phyloP scores from a whole-genome alignment of 2,888 invertebrate genomes.

The Gymnoscelis rufifasciata region DNA sequence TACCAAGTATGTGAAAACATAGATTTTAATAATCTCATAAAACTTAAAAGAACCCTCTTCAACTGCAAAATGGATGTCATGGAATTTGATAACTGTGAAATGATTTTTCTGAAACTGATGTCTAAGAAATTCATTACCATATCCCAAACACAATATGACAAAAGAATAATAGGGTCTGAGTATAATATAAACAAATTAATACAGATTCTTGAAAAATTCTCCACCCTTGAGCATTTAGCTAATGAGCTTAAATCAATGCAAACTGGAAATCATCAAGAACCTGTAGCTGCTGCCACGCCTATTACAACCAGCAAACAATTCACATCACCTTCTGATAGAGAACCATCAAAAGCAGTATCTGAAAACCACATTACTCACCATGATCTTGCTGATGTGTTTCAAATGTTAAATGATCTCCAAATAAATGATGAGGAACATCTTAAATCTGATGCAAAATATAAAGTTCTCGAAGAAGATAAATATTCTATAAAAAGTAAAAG shows the following conservation, averaged over 20 bases:
- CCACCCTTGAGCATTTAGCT: slow-evolving; percentile 43
- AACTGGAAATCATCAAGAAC: slow-evolving; percentile 35
- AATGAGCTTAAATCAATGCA: slow-evolving; percentile 45
- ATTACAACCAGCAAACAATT: slow-evolving; percentile 28
- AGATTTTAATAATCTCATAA: slow-evolving; percentile 43
- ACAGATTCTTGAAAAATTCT: slow-evolving; percentile 51
- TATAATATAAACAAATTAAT: slow-evolving; percentile 45
- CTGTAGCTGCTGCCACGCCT: slow-evolving; percentile 10
- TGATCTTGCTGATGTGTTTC: slow-evolving; percentile 43
- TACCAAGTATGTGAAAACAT: slow-evolving; percentile 64
- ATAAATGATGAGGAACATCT: slow-evolving; percentile 36
- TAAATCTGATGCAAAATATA: slow-evolving; percentile 48
- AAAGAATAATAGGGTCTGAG: slow-evolving; percentile 31
- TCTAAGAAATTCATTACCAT: slow-evolving; percentile 55
- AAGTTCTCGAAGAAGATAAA: slow-evolving; percentile 35
- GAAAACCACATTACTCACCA: slow-evolving; percentile 19
- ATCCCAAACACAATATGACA: slow-evolving; percentile 32
- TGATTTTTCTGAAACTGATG: slow-evolving; percentile 59
- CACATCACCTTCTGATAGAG: slow-evolving; percentile 6
- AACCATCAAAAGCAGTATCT: slow-evolving; percentile 8
- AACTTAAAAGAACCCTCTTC: slow-evolving; percentile 51
- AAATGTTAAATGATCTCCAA: slow-evolving; percentile 40
- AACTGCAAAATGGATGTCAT: slow-evolving; percentile 50
- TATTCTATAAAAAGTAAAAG: slow-evolving; percentile 57
- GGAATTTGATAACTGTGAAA: slow-evolving; percentile 57